These are phyloP conservation scores for Galerucella pusilla DNA, from an alignment of 2,888 invertebrate genomes.

Conservation along the genomic window DNA sequence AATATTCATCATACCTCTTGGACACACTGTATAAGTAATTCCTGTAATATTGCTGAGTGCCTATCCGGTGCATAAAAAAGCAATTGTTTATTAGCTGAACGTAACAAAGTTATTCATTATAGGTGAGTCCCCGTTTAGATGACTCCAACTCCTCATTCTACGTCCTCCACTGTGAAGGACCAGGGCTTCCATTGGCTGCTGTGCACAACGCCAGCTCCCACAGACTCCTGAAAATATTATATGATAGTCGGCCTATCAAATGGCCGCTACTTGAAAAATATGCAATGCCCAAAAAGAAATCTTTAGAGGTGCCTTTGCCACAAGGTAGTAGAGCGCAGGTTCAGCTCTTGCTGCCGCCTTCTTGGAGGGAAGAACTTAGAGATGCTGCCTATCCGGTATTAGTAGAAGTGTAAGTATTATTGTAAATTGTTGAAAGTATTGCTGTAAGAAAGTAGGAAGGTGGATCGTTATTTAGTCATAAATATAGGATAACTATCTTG, in stretches of 20 bases:
- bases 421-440: not conserved
- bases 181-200: constrained; percentile 86
- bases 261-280: constrained; percentile 75
- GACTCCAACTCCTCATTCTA: constrained; percentile 66
- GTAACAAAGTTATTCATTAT: constrained; percentile 10
- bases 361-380: constrained; percentile 85
- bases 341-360: constrained; percentile 87
- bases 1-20: too few species aligned
- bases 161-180: constrained; percentile 92
- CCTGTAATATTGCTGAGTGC: too few species aligned
- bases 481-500: too few species aligned
- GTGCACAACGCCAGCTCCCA: constrained; percentile 81
- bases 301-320: constrained; percentile 86
- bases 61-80: too few species aligned
- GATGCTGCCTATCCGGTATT: constrained; percentile 90
- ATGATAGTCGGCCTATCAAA: constrained; percentile 74
- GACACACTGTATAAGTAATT: too few species aligned
- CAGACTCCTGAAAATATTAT: constrained; percentile 80
- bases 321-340: constrained; percentile 90
- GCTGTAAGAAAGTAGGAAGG: not conserved
- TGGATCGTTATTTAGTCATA: too few species aligned
- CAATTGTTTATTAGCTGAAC: too few species aligned
- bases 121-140: constrained; percentile 61
- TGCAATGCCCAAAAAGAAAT: constrained; percentile 84
- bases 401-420: constrained; percentile 81